These are phyloP conservation scores for Drosophila tsacasi DNA, from an alignment of 1,140 invertebrate species.

Conservation along the genomic window DNA sequence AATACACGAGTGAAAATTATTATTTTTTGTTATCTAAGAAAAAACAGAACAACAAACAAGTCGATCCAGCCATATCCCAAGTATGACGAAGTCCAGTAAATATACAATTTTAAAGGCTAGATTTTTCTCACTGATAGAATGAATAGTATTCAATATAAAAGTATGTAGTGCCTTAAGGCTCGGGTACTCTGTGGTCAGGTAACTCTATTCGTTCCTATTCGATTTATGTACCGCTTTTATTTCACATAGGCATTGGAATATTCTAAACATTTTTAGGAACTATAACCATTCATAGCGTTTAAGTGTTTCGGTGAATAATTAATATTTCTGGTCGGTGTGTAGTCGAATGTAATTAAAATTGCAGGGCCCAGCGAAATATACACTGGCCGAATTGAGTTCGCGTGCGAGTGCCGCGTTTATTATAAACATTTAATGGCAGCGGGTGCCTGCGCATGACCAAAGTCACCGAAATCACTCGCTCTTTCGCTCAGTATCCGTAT, in stretches of 20 bases:
- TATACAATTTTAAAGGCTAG: not conserved
- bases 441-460: slow-evolving; percentile 47
- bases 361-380: not conserved
- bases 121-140: not conserved
- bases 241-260: not conserved
- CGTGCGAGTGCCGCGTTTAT: slow-evolving; percentile 34
- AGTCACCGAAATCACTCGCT: slow-evolving; percentile 27
- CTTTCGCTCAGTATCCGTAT: slow-evolving; percentile 20
- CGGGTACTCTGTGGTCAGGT: not conserved
- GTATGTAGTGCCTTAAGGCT: not conserved
- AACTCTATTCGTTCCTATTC: too few relatives aligned
- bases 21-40: not conserved
- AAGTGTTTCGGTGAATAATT: slow-evolving; percentile 5
- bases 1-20: too few relatives aligned
- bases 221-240: not conserved
- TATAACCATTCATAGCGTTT: not conserved
- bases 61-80: not conserved
- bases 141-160: not conserved
- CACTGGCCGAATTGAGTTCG: slow-evolving; percentile 8
- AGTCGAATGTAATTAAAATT: slow-evolving; percentile 5
- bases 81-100: not conserved
- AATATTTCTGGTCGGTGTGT: not conserved
- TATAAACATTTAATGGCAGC: slow-evolving; percentile 37
- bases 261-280: not conserved
- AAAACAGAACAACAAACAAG: not conserved